These are phyloP conservation scores for Phalanger gymnotis DNA, from an alignment of 2,797 vertebrate genomes.

Conservation along the genomic window DNA sequence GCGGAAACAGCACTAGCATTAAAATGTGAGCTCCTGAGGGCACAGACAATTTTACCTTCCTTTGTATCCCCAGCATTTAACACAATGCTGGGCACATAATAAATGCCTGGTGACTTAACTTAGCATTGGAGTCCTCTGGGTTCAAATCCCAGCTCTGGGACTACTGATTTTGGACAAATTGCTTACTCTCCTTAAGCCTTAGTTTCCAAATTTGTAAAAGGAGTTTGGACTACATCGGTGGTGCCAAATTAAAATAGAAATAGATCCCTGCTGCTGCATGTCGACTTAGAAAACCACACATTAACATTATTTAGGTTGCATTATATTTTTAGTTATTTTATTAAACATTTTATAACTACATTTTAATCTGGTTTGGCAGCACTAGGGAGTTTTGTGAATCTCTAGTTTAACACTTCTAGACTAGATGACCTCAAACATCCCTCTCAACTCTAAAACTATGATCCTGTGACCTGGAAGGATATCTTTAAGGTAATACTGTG, in stretches of 20 bases:
- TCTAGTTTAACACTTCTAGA: neutral
- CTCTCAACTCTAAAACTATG: neutral
- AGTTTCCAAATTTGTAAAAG: neutral
- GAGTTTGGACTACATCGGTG: neutral
- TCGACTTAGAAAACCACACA: neutral
- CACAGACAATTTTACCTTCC: neutral
- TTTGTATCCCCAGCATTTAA: neutral
- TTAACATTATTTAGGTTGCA: neutral
- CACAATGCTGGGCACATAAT: neutral
- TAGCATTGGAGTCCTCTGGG: neutral
- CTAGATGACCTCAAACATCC: neutral
- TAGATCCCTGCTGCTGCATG: neutral
- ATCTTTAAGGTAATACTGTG: neutral
- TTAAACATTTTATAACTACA: neutral
- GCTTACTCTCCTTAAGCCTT: neutral
- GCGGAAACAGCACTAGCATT: neutral
- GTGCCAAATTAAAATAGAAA: neutral
- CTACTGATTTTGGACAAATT: neutral
- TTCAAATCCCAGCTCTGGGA: neutral
- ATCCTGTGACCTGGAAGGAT: neutral
- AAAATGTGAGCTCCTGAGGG: neutral
- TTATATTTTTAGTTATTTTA: neutral
- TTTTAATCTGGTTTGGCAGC: neutral
- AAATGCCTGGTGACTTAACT: neutral
- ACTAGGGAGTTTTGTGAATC: neutral